Evolutionary conservation across 2,797 vertebrate genomes (phyloP), one percentile per base, ranked within the genome.

Genomic region (Vultur gryphus): DNA sequence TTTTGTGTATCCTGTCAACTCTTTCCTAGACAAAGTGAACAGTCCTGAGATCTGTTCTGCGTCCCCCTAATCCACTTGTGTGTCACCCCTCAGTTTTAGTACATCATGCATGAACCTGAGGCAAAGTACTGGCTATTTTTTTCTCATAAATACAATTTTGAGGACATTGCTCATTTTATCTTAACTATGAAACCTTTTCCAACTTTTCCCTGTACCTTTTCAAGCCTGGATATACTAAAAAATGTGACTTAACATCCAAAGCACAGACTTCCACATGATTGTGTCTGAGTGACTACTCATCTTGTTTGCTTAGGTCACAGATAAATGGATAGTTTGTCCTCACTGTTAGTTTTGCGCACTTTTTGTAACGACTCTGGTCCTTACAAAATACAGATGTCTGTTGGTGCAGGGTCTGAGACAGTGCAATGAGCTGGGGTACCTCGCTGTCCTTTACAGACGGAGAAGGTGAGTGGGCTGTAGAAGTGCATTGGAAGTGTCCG

Each of bases 1-100:
- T 75, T 95, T 82, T 95, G 92, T 92, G 88, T 95, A 83, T 96
- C 75, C 92, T 97, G 77, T 89, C 95, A 86, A 49, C 55, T 51
- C 72, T 72, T 78, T 29, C 48, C 58, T 10, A 84, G 72, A 46
- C 35, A 58, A 96, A 96, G 69, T 93, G 94, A 93, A 96, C 94
- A 96, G 92, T 85, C 51, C 92, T 16, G 57, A 83, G 79, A 72
- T 78, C 79, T 87, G 61, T 84, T 95, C 87, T 84, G 54, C 65
- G n/a, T 57, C 29, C 29, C n/a, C 9, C 11, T 16, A 85, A 51
- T 10, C 29, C 87, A 25, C 61, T 59, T 11, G 10, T 7, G 11
- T 18, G 14, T 65, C 58, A 67, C 5, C 28, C 20, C 24, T 77
- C 16, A 16, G 33, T 35, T 82, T 79, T 57, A 57, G 6, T 28